phyloP scores from a whole-genome alignment of 2,113 vertebrate genomes.

The Apteryx mantelli region DNA sequence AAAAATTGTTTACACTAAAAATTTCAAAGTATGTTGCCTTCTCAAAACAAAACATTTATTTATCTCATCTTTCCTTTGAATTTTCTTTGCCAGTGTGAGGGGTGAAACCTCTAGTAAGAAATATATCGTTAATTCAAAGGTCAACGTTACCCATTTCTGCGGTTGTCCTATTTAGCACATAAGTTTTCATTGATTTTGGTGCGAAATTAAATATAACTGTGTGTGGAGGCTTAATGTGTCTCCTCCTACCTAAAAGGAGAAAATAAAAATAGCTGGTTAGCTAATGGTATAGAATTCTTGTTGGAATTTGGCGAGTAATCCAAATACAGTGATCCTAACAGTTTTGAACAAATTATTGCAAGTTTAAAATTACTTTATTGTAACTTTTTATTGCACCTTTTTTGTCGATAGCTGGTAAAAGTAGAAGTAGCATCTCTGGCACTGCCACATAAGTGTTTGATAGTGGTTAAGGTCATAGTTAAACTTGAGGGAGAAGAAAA shows the following conservation, averaged over 20 bases:
- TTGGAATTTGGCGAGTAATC: not conserved
- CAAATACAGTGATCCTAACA: not conserved
- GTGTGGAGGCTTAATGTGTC: not conserved
- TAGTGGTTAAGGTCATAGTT: not conserved
- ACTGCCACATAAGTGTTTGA: not conserved
- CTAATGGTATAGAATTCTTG: not conserved
- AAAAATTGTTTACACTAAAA: not conserved
- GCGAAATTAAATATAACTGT: not conserved
- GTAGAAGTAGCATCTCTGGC: not conserved
- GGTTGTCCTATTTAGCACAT: not conserved
- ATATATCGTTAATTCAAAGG: not conserved
- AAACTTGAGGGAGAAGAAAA: not conserved
- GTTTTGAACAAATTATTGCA: not conserved
- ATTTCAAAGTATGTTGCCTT: not conserved
- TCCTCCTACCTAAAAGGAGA: not conserved
- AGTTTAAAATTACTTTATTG: not conserved
- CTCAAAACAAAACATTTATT: not conserved
- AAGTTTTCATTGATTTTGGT: not conserved
- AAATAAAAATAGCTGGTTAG: not conserved
- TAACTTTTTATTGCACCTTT: not conserved
- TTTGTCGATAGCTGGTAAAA: not conserved
- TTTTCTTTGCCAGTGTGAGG: not conserved
- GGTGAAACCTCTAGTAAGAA: not conserved
- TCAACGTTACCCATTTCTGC: not conserved
- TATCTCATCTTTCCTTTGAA: not conserved